Evolutionary conservation across 1,140 invertebrate genomes (phyloP), one percentile per base, ranked within the genome.

Genomic region (Pteromalus puparum): DNA sequence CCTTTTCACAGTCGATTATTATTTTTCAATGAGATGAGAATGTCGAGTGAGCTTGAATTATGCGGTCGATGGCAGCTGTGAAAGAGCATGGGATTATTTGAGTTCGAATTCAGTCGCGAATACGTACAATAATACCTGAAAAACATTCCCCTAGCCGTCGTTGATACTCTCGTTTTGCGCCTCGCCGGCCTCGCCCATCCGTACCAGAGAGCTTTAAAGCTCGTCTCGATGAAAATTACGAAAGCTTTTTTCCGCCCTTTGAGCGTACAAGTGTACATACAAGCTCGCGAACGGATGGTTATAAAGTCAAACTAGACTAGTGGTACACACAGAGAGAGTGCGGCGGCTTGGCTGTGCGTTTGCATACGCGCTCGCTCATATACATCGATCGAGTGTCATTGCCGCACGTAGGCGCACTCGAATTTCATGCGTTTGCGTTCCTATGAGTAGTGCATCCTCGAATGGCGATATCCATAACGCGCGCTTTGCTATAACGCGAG

Each of bases 381-480:
- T 78, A 78, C 67, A 78, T 83, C 46, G 67, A 83, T 83, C 75
- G 82, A 72, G 67, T 72, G 67, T 78, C 82, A 83, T 83, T 70
- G 67, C 7, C 46, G 28, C 61, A 48, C 74, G 61, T 78, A 61
- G 30, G 46, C 67, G 46, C 67, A 78, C 67, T 83, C 46, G 42
- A 83, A 83, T 83, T 83, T 83, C 82, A 78, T 73, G 46, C 10
- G 61, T 61, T 61, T 73, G 46, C 10, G 61, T 61, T 61, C 6
- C 42, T 18, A 78, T 65, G 82, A 83, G 75, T 26, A 61, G 65
- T 73, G 38, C 65, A 78, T 46, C 24, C 42, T 78, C 46, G 26
- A 68, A 78, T 72, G 30, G 7, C 26, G 75, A 83, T 78, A 78
- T 78, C 46, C 76, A 72, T 83, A 83, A 82, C 81, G 72, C 34